Percentiles rank a stretch among this genome's conserved stretches.
phyloP scores from a whole-genome alignment of 2,113 vertebrate genomes.

The Mobula birostris region DNA sequence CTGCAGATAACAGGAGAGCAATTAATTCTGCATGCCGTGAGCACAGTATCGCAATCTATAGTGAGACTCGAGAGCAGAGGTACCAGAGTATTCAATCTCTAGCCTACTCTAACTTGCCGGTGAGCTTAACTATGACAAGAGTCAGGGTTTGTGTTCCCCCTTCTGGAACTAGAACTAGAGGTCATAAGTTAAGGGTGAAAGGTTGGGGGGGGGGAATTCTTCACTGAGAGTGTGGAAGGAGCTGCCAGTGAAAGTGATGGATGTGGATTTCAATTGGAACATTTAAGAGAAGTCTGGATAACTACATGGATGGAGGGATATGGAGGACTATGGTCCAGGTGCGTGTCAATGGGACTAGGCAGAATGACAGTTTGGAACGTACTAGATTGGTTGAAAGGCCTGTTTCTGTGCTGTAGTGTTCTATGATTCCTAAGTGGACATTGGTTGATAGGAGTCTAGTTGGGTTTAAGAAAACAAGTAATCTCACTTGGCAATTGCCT shows the following conservation, averaged over 20 bases:
- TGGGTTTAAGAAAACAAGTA: neutral
- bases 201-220: no score
- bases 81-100: neutral
- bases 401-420: no score
- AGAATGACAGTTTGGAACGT: no score
- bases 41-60: neutral
- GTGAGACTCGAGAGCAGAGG: neutral
- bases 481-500: neutral
- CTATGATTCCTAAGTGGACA: neutral
- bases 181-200: no score
- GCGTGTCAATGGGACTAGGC: no score
- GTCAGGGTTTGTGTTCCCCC: neutral
- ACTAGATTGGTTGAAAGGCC: no score
- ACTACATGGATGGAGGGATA: no score
- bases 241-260: no score
- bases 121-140: neutral
- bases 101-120: neutral
- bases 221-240: no score
- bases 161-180: neutral
- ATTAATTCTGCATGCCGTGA: neutral
- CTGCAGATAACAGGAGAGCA: neutral
- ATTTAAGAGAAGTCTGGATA: no score
- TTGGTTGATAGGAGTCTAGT: neutral
- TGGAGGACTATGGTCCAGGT: no score
- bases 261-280: no score